Evolutionary conservation across 2,888 invertebrate genomes (phyloP).

Genomic region (Aromia moschata): DNA sequence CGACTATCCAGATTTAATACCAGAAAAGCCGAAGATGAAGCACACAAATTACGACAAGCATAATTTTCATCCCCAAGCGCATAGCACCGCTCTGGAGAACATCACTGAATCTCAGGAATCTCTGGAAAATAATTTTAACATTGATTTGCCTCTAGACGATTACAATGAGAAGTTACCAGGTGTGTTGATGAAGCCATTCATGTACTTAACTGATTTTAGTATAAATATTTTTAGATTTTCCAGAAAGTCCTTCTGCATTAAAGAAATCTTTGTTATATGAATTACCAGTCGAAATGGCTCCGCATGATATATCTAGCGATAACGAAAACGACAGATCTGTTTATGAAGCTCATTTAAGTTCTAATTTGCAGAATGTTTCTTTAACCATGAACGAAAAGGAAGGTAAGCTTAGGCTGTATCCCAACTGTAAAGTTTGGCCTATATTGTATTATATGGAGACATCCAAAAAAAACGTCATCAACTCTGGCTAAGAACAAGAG

Average conservation of each 20-base stretch:
- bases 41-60: constrained; percentile 47
- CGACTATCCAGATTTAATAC: constrained; percentile 60
- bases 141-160: constrained; percentile 49
- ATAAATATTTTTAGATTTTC: constrained; percentile 59
- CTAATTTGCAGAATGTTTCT: constrained; percentile 64
- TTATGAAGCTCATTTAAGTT: constrained; percentile 65
- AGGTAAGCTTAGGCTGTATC: too few relatives aligned
- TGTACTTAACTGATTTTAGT: too few relatives aligned
- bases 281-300: constrained; percentile 67
- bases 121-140: constrained; percentile 48
- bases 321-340: constrained; percentile 65
- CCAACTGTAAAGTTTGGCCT: too few relatives aligned
- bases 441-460: too few relatives aligned
- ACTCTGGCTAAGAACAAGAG: too few relatives aligned
- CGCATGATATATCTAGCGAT: constrained; percentile 58
- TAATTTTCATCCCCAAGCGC: constrained; percentile 54
- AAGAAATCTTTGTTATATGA: constrained; percentile 67
- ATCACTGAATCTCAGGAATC: constrained; percentile 43
- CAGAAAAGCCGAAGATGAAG: constrained; percentile 54
- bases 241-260: constrained; percentile 68
- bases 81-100: constrained; percentile 50
- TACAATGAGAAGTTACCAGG: constrained; percentile 56
- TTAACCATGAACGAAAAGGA: constrained; percentile 64
- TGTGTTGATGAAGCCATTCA: constrained; percentile 29
- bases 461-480: too few relatives aligned